Base-by-base conservation (phyloP, 2,888 invertebrate species). In the Tuta absoluta region DNA sequence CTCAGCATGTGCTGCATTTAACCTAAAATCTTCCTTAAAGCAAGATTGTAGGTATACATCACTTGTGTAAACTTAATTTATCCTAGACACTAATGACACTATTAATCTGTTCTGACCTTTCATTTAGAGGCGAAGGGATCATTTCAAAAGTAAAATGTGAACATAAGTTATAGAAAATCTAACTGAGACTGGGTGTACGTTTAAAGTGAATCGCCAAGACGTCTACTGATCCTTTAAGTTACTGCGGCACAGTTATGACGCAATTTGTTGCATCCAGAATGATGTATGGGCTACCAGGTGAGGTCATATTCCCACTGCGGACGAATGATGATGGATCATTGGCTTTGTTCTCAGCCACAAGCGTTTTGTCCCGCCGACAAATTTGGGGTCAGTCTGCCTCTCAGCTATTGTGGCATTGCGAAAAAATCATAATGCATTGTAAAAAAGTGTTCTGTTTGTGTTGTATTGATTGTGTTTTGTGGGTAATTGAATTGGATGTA, bases 281-380 rank as follows among this genome's bases (percentile, higher is more conserved):
- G 88, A 87, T 85, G 85, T 85, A 87, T 87, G 79, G 80, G 78
- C 74, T 80, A 78, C 84, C 86, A 87, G 90, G 89, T 89, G 87
- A 89, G 87, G 82, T 82, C 83, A 76, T 77, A 79, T 85, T 84
- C 87, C 78, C 88, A 83, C 80, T 78, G 73, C 79, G 82, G 87
- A 84, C 89, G 85, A 80, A 87, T 89, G 86, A 77, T 91, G 91
- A 91, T 90, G 90, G 90, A 91, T 91, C 89, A 87, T 85, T 71
- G 69, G 69, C 71, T 72, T 89, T 91, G 90, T 90, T 89, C 86
- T 85, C 73, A 68, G 72, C 71, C 70, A 72, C 51, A 53, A 73
- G 70, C 78, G 77, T 78, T 81, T 85, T 85, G 84, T 87, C 74
- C 77, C 82, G 77, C 66, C 79, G 89, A 90, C 89, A 90, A 89